Base-by-base conservation (phyloP, 2,113 vertebrate genomes). In the Xiphophorus couchianus region DNA sequence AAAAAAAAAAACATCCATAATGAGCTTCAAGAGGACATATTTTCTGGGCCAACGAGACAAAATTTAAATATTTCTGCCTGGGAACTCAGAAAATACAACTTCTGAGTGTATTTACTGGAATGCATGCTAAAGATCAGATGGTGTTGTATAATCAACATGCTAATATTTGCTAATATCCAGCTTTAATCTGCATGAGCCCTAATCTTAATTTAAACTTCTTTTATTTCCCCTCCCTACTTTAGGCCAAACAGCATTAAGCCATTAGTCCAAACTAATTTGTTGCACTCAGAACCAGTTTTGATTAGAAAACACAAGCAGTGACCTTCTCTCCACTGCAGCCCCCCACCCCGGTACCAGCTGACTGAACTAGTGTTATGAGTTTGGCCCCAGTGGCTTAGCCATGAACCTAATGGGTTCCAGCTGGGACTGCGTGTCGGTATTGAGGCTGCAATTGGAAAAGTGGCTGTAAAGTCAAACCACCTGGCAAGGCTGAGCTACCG, bases 401-500 rank as follows among this genome's bases (percentile, higher is more conserved):
- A 33, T 65, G 82, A 73, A 68, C 54, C 83, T 97, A 96, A 98
- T 96, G 92, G 87, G 88, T 95, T 93, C 93, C 97, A 99, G 96
- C 96, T 97, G 96, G 91, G 85, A 72, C 84, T 85, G 92, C 94
- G 96, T 96, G 97, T 96, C 95, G 95, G 97, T 95, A 95, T 92
- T 94, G 94, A 95, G 95, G 92, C 94, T 94, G 95, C 95, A 95
- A 94, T 94, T 95, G 95, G 96, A 96, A 96, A 96, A 97, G 95
- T 96, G 95, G 96, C 97, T 98, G 96, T 93, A 97, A 99, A 99
- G 95, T 97, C 93, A 96, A 99, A 98, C 96, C 97, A 99, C 95
- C 97, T 98, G 97, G 95, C 82, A 82, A 86, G 91, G 91, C 66
- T 89, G 93, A 95, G 94, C 93, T 93, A 94, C 92, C 90, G 93